phyloP scores from a whole-genome alignment of 2,888 invertebrate genomes.

The Agapostemon virescens region DNA sequence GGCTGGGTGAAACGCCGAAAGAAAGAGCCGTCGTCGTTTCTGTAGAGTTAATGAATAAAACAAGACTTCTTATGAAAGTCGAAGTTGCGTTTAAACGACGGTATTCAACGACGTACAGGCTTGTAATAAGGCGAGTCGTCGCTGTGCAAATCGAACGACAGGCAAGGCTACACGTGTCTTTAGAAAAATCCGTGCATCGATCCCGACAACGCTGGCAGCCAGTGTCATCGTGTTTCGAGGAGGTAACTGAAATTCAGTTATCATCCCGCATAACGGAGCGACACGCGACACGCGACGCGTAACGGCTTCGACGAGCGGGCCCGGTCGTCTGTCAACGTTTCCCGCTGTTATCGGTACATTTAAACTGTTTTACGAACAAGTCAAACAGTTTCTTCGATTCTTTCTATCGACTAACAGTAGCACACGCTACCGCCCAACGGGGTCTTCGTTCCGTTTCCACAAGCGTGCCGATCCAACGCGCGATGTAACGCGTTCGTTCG shows the following conservation, averaged over 20 bases:
- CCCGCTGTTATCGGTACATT: background rate
- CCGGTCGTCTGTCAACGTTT: constrained; percentile 32
- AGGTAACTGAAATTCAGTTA: constrained; percentile 25
- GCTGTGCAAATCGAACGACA: background rate
- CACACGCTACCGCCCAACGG: background rate
- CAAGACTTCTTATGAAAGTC: background rate
- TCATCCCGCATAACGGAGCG: constrained; percentile 7
- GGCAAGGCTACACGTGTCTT: constrained; percentile 27
- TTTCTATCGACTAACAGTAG: too few species aligned
- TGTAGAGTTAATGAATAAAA: background rate
- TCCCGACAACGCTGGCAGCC: background rate
- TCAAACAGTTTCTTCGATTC: background rate
- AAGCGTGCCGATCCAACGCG: too few species aligned
- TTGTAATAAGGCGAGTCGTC: background rate
- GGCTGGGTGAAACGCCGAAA: too few species aligned
- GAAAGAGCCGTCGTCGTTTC: background rate
- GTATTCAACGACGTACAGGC: background rate
- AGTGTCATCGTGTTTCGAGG: constrained; percentile 11
- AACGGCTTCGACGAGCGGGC: too few species aligned
- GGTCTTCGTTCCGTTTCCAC: too few species aligned
- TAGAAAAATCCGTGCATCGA: constrained; percentile 13
- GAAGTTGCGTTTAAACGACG: background rate
- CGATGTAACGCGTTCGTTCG: background rate
- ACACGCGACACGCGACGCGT: too few species aligned
- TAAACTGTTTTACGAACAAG: background rate